phyloP scores from a whole-genome alignment of 2,113 vertebrate genomes.

The Jacana jacana region DNA sequence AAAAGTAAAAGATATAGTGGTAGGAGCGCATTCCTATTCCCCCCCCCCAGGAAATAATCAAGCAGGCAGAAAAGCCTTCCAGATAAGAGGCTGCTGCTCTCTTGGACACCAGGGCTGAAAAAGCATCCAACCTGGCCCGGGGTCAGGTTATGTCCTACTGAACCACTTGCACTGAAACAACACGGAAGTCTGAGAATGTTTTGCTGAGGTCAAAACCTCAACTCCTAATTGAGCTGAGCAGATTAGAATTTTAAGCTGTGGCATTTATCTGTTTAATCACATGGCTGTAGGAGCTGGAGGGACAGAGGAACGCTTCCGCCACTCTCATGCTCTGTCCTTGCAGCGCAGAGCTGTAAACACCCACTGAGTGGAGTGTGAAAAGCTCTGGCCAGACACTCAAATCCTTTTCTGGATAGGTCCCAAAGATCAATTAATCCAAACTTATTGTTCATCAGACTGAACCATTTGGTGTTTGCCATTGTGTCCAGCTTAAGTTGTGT shows the following conservation, averaged over 20 bases:
- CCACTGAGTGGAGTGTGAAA: background rate
- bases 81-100: background rate
- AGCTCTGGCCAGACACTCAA: conserved; percentile 40
- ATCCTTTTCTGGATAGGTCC: conserved; percentile 37
- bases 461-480: background rate
- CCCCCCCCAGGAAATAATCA: background rate
- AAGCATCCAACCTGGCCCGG: background rate
- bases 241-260: conserved; percentile 27
- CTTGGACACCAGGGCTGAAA: background rate
- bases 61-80: background rate
- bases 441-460: conserved; percentile 32
- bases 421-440: conserved; percentile 51
- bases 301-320: background rate
- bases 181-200: background rate
- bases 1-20: background rate
- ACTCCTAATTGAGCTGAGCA: background rate
- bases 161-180: conserved; percentile 17
- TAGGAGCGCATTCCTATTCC: background rate
- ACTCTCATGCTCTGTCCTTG: background rate
- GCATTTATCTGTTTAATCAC: background rate
- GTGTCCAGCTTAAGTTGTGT: background rate
- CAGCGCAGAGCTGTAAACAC: background rate
- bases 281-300: background rate
- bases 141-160: background rate
- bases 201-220: background rate